A percentile compares a stretch with the other conserved stretches of the same genome.
Evolutionary conservation across 2,113 vertebrate genomes (phyloP).

Genomic region (Oncorhynchus nerka): DNA sequence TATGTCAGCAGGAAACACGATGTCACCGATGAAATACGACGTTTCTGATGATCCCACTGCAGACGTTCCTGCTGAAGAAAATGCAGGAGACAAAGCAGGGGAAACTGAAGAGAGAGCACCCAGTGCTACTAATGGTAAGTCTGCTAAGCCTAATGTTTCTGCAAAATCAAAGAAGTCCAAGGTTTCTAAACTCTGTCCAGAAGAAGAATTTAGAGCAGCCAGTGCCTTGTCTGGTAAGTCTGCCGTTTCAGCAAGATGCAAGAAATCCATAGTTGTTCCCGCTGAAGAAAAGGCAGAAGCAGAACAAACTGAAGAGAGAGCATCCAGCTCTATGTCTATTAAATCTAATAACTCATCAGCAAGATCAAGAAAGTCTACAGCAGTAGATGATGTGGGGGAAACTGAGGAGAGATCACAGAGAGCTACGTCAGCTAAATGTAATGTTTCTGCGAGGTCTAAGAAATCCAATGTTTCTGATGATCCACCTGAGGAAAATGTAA

Average conservation of each 20-base stretch:
- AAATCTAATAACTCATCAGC: slow-evolving; percentile 13
- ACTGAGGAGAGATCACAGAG: slow-evolving; percentile 28
- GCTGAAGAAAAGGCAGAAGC: too few species aligned
- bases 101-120: too few species aligned
- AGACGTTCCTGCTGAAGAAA: too few species aligned
- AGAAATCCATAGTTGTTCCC: neutral
- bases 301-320: neutral
- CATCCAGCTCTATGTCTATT: neutral
- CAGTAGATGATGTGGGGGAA: slow-evolving; percentile 4
- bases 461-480: slow-evolving; percentile 19
- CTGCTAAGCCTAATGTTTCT: too few species aligned
- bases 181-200: too few species aligned
- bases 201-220: too few species aligned
- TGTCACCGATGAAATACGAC: slow-evolving; percentile 29
- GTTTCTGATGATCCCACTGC: neutral
- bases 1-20: neutral
- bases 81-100: too few species aligned
- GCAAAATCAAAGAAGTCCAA: too few species aligned
- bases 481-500: too few species aligned
- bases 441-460: slow-evolving; percentile 42
- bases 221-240: too few species aligned
- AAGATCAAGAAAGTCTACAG: slow-evolving; percentile 16
- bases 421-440: slow-evolving; percentile 43
- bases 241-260: neutral
- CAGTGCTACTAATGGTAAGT: too few species aligned